Evolutionary conservation across 1,140 invertebrate genomes (phyloP), one percentile per base, ranked within the genome.

Genomic region (Drosophila arawakana): DNA sequence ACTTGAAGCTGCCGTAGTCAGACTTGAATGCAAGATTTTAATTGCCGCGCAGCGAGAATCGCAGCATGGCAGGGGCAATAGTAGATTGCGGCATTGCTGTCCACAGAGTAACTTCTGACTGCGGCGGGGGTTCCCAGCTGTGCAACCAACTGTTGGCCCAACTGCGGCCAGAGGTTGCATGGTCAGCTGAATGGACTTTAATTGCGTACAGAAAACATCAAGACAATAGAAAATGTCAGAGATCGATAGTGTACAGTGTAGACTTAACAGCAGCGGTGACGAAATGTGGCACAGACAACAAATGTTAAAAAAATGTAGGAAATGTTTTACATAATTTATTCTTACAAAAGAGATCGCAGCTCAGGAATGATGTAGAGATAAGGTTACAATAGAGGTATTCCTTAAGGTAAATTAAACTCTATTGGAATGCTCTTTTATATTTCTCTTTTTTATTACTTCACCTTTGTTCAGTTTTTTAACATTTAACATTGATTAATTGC

Each of bases 61-160:
- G 60, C 49, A 41, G 54, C 47, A 57, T 35, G 34, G 34, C n/a
- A 55, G 34, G 49, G 35, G 25, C 37, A 15, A 3, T 39, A 9
- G 52, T 50, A 30, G 49, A 35, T n/a, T 30, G 43, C 43, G 47
- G 47, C 60, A 37, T 8, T 18, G 49, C 47, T 39, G 8, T 18
- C 57, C n/a, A 35, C 34, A 15, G 50, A 25, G 44, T 44, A 7
- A 44, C 44, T 35, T 10, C 44, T 47, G 60, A 52, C 46, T 59
- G 60, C 21, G 34, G 43, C 18, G 25, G 11, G 10, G n/a, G 37
- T 68, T 47, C 41, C 67, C 82, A 76, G 76, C 67, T 86, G 68
- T 78, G 68, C 79, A 86, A 86, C 82, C 82, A 86, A 86, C 82
- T 86, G 82, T 86, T 86, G 82, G 72, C 71, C 69, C 63, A 74